These are phyloP conservation scores for Eunapius fragilis DNA, from an alignment of 37 sponge, comb jelly and placozoan species.

Conservation along the genomic window DNA sequence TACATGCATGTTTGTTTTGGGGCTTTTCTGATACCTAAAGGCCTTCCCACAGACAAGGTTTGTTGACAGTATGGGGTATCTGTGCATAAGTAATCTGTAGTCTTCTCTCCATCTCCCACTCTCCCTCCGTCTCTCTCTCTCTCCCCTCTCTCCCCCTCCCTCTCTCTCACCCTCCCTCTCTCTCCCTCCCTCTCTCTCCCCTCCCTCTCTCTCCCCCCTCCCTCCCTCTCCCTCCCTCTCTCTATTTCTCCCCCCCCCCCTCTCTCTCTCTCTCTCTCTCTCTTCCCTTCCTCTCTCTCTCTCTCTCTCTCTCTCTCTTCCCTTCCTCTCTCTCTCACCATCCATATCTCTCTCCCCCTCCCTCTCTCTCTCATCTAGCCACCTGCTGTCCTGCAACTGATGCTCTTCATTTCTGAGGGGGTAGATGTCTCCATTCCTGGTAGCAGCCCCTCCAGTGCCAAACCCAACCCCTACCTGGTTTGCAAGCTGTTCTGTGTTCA, in stretches of 20 bases:
- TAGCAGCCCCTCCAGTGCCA: background rate
- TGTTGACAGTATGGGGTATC: background rate
- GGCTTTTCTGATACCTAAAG: background rate
- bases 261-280: too few species aligned
- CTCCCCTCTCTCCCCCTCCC: background rate
- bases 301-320: too few species aligned
- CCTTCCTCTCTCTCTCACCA: too few species aligned
- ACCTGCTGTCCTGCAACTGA: conserved; percentile 35
- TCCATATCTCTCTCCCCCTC: too few species aligned
- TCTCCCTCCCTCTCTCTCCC: background rate
- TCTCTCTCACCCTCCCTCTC: background rate
- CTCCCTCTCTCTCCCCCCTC: background rate
- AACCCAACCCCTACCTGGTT: conserved; percentile 68
- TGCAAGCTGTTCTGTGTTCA: conserved; percentile 57
- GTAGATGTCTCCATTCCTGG: conserved; percentile 15
- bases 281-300: too few species aligned
- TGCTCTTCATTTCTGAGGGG: conserved; percentile 68
- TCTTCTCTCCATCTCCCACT: background rate
- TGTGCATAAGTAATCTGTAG: background rate
- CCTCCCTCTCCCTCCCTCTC: background rate
- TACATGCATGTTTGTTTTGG: background rate
- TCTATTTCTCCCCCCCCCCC: background rate
- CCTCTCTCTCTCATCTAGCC: background rate
- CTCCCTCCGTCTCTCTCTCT: background rate
- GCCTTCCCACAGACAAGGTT: conserved; percentile 22